Conservation (phyloP, 2,888 invertebrate species). For the Andrena bucephala region DNA sequence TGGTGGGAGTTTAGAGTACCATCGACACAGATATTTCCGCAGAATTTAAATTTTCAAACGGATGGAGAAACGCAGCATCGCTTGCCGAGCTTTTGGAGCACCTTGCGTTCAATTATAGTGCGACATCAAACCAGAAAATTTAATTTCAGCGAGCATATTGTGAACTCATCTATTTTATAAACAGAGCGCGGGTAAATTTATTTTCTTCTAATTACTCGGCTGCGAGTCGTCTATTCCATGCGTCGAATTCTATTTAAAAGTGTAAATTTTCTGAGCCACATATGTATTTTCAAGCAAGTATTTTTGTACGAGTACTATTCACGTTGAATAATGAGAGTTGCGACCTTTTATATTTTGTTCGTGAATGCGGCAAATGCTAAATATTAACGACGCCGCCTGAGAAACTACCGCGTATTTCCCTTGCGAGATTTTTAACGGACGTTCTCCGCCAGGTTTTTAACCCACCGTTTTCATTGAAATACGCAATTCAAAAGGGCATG, state of each 20-base stretch:
- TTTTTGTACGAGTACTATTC: neutral
- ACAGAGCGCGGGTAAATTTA: no score
- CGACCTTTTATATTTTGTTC: conserved; percentile 9
- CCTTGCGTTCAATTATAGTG: no score
- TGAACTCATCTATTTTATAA: no score
- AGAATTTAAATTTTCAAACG: no score
- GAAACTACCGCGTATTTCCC: neutral
- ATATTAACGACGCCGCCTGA: conserved; percentile 33
- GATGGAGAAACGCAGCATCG: no score
- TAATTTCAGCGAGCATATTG: no score
- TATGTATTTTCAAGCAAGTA: neutral
- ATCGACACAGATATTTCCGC: no score
- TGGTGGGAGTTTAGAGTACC: no score
- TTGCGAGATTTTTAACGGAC: conserved; percentile 9
- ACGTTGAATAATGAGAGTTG: conserved; percentile 17
- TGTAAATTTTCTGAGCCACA: neutral
- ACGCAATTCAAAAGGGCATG: conserved; percentile 34
- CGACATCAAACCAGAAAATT: no score
- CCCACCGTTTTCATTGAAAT: conserved; percentile 36
- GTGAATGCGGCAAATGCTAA: conserved; percentile 16
- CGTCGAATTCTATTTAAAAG: neutral
- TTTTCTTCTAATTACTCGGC: neutral
- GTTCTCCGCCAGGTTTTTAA: neutral
- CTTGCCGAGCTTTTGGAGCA: no score
- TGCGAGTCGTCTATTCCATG: neutral